Conservation (phyloP, 2,888 invertebrate species). For the Panzeria rudis region DNA sequence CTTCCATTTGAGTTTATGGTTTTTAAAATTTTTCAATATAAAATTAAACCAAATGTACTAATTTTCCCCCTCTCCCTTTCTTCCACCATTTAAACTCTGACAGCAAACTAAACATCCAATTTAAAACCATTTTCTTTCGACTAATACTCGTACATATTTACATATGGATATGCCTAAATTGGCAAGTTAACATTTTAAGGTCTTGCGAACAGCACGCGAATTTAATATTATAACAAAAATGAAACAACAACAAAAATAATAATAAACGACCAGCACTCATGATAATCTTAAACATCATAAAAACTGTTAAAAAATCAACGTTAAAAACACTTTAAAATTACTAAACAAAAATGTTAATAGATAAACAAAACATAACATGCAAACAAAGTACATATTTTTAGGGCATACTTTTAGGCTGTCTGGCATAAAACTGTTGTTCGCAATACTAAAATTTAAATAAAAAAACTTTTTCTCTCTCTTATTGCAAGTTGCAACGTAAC, state of each 20-base stretch:
- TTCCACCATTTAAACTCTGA: not conserved
- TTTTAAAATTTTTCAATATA: too few relatives aligned
- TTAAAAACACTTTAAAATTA: constrained; percentile 61
- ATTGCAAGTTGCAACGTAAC: not conserved
- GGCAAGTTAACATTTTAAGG: constrained; percentile 35
- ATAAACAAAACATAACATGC: constrained; percentile 7
- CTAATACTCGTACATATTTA: too few relatives aligned
- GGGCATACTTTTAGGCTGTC: constrained; percentile 15
- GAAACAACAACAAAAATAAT: constrained; percentile 8
- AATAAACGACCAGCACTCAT: constrained; percentile 21
- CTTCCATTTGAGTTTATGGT: too few relatives aligned
- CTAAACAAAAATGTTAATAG: constrained; percentile 36
- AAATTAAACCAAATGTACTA: too few relatives aligned
- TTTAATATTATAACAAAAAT: constrained; percentile 39
- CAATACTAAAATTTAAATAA: not conserved
- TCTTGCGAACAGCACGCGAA: constrained; percentile 54
- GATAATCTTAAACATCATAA: constrained; percentile 34
- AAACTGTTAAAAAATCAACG: constrained; percentile 46
- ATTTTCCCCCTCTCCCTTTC: too few relatives aligned
- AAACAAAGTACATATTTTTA: not conserved
- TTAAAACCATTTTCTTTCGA: not conserved
- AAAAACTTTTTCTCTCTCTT: not conserved
- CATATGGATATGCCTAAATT: constrained; percentile 20
- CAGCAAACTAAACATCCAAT: not conserved
- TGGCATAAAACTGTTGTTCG: not conserved